Base-by-base conservation (phyloP, 1,140 invertebrate genomes). In the Daktulosphaira vitifoliae region DNA sequence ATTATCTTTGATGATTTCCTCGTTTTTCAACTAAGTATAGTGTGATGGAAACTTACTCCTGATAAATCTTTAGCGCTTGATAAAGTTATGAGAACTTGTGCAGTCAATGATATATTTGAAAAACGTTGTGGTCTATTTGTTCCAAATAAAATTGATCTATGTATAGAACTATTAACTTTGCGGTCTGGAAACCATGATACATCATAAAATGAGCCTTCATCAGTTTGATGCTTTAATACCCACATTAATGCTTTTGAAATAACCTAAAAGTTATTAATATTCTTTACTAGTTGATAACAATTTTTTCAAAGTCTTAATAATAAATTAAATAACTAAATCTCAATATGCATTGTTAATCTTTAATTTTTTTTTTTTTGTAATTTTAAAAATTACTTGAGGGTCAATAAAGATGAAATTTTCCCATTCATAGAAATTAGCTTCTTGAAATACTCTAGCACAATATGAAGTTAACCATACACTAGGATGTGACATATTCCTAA, bases 401-500 rank as follows among this genome's bases (percentile, higher is more conserved):
- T 95, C 91, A 66, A 94, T 92, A 73, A 89, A 93, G 13, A 95
- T 82, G 71, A 84, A 92, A 74, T 92, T 92, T 78, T 95, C 90
- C 90, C 90, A 94, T 73, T 94, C 91, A 69, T 90, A 89, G 74
- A 92, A 92, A 33, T 85, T 90, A 0, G 90, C 89, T 71, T 92
- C 89, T 72, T 92, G 87, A 73, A 94, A 86, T 22, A 91, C 81
- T 66, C 88, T 80, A 0, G 87, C 84, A 71, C 87, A 89, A 72
- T 88, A 93, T 1, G 90, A 85, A 0, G 91, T 94, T 33, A 93
- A 72, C 90, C 90, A 92, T 0, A 91, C 88, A 20, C 88, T 90
- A 0, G 88, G 82, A 1, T 80, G 79, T 0, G 89, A 91, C 70
- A 89, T 85, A 71, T 91, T 90, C 83, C 83, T 84, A 68, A 25